Base-by-base conservation (phyloP, 2,113 vertebrate genomes). In the Cygnus buccinator region DNA sequence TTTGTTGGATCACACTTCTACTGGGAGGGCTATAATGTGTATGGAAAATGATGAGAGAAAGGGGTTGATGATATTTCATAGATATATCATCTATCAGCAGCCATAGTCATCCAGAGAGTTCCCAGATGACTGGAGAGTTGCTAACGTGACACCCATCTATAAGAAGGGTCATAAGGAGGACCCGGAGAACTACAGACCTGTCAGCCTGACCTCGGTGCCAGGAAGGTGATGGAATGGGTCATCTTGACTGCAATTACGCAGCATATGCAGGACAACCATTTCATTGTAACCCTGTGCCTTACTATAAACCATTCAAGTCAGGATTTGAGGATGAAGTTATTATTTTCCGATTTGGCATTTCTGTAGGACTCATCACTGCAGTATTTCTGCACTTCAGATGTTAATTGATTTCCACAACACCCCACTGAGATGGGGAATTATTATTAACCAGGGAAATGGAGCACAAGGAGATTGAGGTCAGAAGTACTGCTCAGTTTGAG, bases 321-420 rank as follows among this genome's bases (percentile, higher is more conserved):
- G 73, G 39, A 39, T 79, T 66, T 75, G 54, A 85, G 74, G 73
- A 52, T 93, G 66, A 68, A 91, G 66, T 87, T 82, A 6, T 9
- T 87, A 13, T 62, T 94, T 76, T 48, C 50, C 55, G 82, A 6
- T 89, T 52, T 33, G 35, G 35, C 77, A 48, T 84, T 89, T 89
- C 74, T 76, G 37, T 79, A 85, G 71, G 54, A 70, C 63, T 85
- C 74, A 79, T 76, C 67, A 11, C 89, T 70, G 8, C 44, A 55
- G 48, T 39, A 55, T 82, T 89, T 91, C 77, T 61, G 62, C 75
- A 87, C 84, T 87, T 94, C 81, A 66, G 87, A 89, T 85, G 62
- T 87, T 95, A 95, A 95, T 85, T 95, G 96, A 85, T 96, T 96
- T 94, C 83, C 63, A 9, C 72, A 62, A 73, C 84, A 87, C 76